Percentiles rank a stretch among this genome's conserved stretches.
phyloP scores from a whole-genome alignment of 23 tunicate genomes.

The Styela plicata region DNA sequence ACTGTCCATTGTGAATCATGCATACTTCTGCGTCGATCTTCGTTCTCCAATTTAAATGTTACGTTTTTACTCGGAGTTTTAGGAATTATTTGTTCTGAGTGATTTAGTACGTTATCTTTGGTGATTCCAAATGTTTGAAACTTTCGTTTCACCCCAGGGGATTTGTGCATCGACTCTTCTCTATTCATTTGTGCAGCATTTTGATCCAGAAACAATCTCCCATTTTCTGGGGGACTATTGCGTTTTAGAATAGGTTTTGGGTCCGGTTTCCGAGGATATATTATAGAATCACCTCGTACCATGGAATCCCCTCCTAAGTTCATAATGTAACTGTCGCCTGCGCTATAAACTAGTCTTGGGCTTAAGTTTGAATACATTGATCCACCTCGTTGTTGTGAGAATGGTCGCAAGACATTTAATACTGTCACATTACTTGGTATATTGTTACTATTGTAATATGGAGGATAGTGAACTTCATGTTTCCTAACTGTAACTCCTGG shows the following conservation, averaged over 20 bases:
- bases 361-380: not conserved
- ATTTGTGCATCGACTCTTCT: not conserved
- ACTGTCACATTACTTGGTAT: constrained; percentile 7
- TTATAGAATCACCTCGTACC: not conserved
- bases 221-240: not conserved
- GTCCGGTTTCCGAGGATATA: not conserved
- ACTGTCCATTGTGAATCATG: constrained; percentile 3
- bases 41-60: constrained; percentile 20
- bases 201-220: not conserved
- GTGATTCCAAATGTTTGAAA: not conserved
- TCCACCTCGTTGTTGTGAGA: not conserved
- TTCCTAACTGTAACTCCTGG: constrained; percentile 21
- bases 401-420: not conserved
- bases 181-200: not conserved
- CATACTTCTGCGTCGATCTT: not conserved
- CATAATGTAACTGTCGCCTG: not conserved
- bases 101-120: not conserved
- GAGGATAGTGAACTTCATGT: constrained; percentile 3
- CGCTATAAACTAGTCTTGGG: not conserved
- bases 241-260: constrained; percentile 18
- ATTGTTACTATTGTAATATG: not conserved
- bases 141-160: not conserved
- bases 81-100: not conserved
- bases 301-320: not conserved
- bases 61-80: constrained; percentile 10